These are phyloP conservation scores for Anthoscopus minutus DNA, from an alignment of 2,113 vertebrate genomes.

Conservation along the genomic window DNA sequence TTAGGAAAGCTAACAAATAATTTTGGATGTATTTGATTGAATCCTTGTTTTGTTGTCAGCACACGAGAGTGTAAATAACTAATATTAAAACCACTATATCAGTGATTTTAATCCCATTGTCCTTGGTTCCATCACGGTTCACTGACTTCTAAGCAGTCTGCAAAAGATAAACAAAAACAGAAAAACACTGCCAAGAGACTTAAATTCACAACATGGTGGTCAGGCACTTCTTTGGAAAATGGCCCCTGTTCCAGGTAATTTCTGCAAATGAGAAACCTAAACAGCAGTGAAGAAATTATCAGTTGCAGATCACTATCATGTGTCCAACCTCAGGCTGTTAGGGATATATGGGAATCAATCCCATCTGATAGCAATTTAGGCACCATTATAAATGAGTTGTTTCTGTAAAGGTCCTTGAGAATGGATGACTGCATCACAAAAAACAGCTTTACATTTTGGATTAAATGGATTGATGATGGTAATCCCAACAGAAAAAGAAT, in stretches of 20 bases:
- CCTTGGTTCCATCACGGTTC: neutral
- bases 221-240: neutral
- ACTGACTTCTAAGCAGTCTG: neutral
- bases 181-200: neutral
- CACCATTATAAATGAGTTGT: slow-evolving; percentile 25
- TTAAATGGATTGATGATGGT: slow-evolving; percentile 34
- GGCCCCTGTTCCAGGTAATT: neutral
- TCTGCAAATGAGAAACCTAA: neutral
- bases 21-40: neutral
- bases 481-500: slow-evolving; percentile 38
- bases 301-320: neutral
- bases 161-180: neutral
- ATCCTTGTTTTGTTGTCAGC: neutral
- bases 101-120: neutral
- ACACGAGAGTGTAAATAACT: neutral
- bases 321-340: slow-evolving; percentile 17
- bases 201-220: neutral
- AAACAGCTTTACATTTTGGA: slow-evolving; percentile 38
- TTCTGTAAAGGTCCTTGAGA: slow-evolving; percentile 45
- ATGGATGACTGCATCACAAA: slow-evolving; percentile 52
- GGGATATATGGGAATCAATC: slow-evolving; percentile 10
- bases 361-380: slow-evolving; percentile 55
- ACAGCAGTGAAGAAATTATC: neutral
- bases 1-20: neutral
- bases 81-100: neutral